Evolutionary conservation across 2,888 invertebrate genomes (phyloP), one percentile per base, ranked within the genome.

Genomic region (Xestoiulus laeticollis): DNA sequence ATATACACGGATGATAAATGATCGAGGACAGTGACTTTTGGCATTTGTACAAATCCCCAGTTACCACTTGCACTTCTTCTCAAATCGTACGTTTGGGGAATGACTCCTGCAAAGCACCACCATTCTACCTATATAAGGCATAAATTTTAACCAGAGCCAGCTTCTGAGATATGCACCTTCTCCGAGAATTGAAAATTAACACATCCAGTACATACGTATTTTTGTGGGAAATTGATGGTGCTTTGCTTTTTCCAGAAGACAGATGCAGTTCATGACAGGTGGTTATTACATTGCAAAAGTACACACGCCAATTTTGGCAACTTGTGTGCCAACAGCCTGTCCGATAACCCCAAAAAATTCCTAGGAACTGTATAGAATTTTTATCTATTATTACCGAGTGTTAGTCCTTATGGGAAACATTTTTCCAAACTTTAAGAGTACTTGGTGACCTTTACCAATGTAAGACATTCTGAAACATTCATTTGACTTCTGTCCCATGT

Each of bases 21-120:
- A 68, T 68, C 68, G 68, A 68, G 68, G 68, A 68, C 68, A 68
- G 68, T 68, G 68, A 68, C 68, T 68, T 68, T 68, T 68, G 68
- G 68, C 68, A 68, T 68, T 68, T 68, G 68, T 68, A 68, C 68
- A 68, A 68, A 68, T 68, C 68, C 68, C 68, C 68, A 68, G 26
- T 26, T 68, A 68, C 68, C 26, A 68, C 68, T 68, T 12, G 68
- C 6, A 26, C 68, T 10, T 22, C 68, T 68, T 26, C 26, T 68
- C 26, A 68, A 68, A 48, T 26, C 6, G 68, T 22, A 48, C 48
- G 10, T 22, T 5, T 53, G 53, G 53, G 53, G 53, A 53, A 53
- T 53, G 53, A n/a, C 53, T 16, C 19, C 19, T n/a, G n/a, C 19
- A n/a, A 53, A n/a, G 26, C 22, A 68, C 22, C 26, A 26, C 68